Base-by-base conservation (phyloP, 2,888 invertebrate genomes). In the Hirtodrosophila cameraria region DNA sequence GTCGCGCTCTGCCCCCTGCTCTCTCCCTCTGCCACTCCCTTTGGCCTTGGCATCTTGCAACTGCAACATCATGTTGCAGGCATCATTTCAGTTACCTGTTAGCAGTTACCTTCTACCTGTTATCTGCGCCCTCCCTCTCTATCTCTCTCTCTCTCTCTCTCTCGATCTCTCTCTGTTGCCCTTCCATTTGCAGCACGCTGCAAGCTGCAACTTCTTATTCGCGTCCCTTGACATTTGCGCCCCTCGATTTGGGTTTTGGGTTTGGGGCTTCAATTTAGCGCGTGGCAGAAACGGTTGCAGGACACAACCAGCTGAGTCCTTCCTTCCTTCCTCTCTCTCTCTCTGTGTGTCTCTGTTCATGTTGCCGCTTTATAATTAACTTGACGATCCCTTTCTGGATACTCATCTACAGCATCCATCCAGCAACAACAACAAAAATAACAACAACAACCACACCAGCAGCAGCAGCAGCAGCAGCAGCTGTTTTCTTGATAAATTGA, bases 281-380 rank as follows among this genome's bases (percentile, higher is more conserved):
- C 60, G 73, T 73, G 73, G 49, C 62, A 59, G 36, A 45, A 38
- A 28, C 48, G 42, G 23, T 23, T 23, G 23, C 23, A 23, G 62
- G 62, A 62, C 62, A 62, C 62, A 68, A 30, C 42, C 66, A 55
- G 66, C 63, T 46, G 48, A 59, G 55, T 30, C 23, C 23, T n/a
- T n/a, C n/a, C n/a, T n/a, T n/a, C n/a, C n/a, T 41, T 13, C 28
- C 23, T 49, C 27, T 33, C 13, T 16, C 5, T 48, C 1, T 45
- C 16, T 49, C 9, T 31, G 15, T 33, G 31, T 20, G n/a, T 30
- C 16, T 48, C 16, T 20, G 20, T 13, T 31, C 25, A 15, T 42
- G 38, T 13, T 43, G 57, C 64, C 49, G 65, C 74, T 49, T 66
- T 71, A 66, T 75, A 75, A 75, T 75, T 75, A 75, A 61, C 58